Evolutionary conservation across 2,888 invertebrate species (phyloP).

Genomic region (Acanthosepion esculentum): DNA sequence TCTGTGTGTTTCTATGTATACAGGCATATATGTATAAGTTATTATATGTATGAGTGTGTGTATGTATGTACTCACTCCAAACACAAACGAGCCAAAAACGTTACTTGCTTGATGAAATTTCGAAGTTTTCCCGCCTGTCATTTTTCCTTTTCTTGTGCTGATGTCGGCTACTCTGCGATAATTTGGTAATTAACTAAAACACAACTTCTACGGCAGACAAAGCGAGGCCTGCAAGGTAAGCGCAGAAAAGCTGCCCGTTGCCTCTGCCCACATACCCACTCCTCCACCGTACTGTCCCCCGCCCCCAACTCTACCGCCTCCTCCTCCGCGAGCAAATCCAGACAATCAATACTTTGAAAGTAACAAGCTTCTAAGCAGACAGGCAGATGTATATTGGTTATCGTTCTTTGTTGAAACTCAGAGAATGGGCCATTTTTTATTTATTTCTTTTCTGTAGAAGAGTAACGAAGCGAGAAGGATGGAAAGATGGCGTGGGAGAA

Average conservation of each 20-base stretch:
- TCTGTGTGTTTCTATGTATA: neutral
- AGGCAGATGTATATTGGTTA: neutral
- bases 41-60: too few relatives aligned
- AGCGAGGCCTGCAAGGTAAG: neutral
- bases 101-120: neutral
- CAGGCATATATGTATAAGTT: neutral
- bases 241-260: neutral
- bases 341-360: neutral
- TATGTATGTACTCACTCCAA: neutral
- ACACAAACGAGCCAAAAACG: neutral
- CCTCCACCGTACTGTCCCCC: neutral
- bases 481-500: neutral
- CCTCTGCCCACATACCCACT: neutral
- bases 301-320: neutral
- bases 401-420: neutral
- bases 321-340: neutral
- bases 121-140: neutral
- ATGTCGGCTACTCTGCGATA: neutral
- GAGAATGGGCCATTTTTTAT: neutral
- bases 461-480: too few relatives aligned
- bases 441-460: neutral
- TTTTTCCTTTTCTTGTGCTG: neutral
- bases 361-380: neutral
- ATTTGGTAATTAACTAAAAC: constrained; percentile 13
- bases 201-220: neutral